Conservation (phyloP, 2,888 invertebrate species). For the Teleiodes luculella region DNA sequence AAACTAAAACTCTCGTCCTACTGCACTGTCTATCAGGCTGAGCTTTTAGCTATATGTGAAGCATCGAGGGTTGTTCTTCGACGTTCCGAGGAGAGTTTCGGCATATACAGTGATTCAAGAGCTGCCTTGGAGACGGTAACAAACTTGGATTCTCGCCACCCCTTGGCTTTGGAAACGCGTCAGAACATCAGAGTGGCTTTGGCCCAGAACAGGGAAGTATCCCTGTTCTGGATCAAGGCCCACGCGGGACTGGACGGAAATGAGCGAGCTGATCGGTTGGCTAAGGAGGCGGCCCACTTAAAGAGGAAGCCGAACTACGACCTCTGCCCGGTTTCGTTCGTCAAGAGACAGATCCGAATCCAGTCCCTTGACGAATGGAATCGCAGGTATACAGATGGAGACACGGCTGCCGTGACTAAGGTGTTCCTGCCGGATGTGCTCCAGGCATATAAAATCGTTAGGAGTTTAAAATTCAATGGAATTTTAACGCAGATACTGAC, state of each 20-base stretch:
- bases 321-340: slow-evolving; percentile 6
- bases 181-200: no score
- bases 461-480: neutral
- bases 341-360: slow-evolving; percentile 1
- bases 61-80: neutral
- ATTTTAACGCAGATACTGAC: neutral
- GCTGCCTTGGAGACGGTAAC: neutral
- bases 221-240: neutral
- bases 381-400: slow-evolving; percentile 1
- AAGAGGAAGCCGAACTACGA: slow-evolving; percentile 13
- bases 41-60: neutral
- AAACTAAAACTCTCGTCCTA: neutral
- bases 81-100: no score
- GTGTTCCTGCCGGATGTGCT: neutral
- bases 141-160: neutral
- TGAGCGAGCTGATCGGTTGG: slow-evolving; percentile 10
- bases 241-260: neutral
- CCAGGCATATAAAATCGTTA: neutral
- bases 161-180: neutral
- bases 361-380: slow-evolving; percentile 8
- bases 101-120: neutral
- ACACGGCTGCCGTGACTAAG: neutral
- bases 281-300: slow-evolving; percentile 16
- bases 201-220: no score
- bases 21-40: neutral